A percentile compares a stretch with the other conserved stretches of the same genome.
phyloP scores from a whole-genome alignment of 2,888 invertebrate genomes.

The Volucella zonaria region DNA sequence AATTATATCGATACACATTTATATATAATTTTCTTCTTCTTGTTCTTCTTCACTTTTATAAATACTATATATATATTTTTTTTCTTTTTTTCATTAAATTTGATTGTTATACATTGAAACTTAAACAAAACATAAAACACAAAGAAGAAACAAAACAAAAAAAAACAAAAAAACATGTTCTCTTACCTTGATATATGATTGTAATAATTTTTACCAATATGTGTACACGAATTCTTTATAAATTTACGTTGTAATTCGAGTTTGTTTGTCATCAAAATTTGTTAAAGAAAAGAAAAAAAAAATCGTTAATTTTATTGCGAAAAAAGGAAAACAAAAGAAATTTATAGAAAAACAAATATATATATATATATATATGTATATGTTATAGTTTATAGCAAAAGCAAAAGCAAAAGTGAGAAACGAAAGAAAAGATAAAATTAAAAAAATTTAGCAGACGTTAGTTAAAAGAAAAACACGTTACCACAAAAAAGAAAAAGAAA shows the following conservation, averaged over 20 bases:
- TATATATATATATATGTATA: slow-evolving; percentile 56
- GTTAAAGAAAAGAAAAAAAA: slow-evolving; percentile 50
- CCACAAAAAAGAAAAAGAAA: slow-evolving; percentile 40
- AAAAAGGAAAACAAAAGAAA: slow-evolving; percentile 25
- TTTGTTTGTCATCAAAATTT: slow-evolving; percentile 70
- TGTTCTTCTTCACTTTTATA: slow-evolving; percentile 42
- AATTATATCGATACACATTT: slow-evolving; percentile 56
- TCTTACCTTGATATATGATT: slow-evolving; percentile 42
- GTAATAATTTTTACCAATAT: slow-evolving; percentile 25
- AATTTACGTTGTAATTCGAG: slow-evolving; percentile 57
- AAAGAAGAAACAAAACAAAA: slow-evolving; percentile 43
- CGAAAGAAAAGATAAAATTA: slow-evolving; percentile 45
- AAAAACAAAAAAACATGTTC: slow-evolving; percentile 20
- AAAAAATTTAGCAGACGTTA: slow-evolving; percentile 49
- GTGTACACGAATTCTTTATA: slow-evolving; percentile 45
- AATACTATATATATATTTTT: slow-evolving; percentile 12
- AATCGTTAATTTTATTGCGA: slow-evolving; percentile 63
- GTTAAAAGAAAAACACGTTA: slow-evolving; percentile 61
- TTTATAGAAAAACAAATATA: slow-evolving; percentile 57
- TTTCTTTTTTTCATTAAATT: slow-evolving; percentile 25
- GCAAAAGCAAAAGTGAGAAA: slow-evolving; percentile 45
- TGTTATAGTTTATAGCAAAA: slow-evolving; percentile 65
- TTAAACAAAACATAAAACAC: slow-evolving; percentile 22
- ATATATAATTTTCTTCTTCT: slow-evolving; percentile 54
- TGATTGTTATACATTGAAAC: slow-evolving; percentile 21